phyloP scores from a whole-genome alignment of 2,797 vertebrate genomes.

The Amphiprion clarkii region DNA sequence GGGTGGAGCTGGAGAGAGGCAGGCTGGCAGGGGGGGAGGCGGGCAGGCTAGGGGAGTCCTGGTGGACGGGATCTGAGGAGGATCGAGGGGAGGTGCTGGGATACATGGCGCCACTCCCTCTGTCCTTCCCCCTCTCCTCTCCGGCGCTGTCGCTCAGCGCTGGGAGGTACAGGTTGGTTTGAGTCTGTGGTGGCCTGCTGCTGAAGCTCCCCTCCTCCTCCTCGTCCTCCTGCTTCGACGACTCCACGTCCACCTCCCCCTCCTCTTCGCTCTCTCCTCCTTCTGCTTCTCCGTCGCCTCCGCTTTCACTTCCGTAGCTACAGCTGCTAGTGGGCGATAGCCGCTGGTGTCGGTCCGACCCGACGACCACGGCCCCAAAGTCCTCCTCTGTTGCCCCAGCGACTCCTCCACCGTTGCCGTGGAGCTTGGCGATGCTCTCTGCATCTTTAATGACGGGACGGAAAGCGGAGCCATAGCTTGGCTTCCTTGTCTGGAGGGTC shows the following conservation, averaged over 20 bases:
- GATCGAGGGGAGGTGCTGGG: constrained; percentile 69
- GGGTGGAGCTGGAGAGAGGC: constrained; percentile 86
- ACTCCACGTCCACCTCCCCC: constrained; percentile 90
- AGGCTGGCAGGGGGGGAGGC: constrained; percentile 79
- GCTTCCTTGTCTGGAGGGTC: constrained; percentile 81
- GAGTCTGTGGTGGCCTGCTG: constrained; percentile 69
- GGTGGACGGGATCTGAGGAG: constrained; percentile 70
- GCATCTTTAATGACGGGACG: constrained; percentile 94
- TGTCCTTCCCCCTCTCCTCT: constrained; percentile 79
- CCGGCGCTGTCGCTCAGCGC: constrained; percentile 58
- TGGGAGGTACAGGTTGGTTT: constrained; percentile 71
- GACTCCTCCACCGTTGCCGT: constrained; percentile 74
- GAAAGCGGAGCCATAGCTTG: constrained; percentile 93
- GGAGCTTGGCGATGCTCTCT: constrained; percentile 94
- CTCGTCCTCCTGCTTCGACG: constrained; percentile 84
- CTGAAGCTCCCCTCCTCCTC: constrained; percentile 83
- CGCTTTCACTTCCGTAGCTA: constrained; percentile 91
- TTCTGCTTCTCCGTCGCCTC: constrained; percentile 69
- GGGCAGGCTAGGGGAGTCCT: constrained; percentile 70
- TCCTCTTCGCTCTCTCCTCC: constrained; percentile 77
- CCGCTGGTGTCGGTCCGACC: constrained; percentile 73
- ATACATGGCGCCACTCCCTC: constrained; percentile 59
- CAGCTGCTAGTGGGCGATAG: constrained; percentile 90
- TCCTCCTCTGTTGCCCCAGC: constrained; percentile 65
- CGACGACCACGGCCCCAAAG: constrained; percentile 52